phyloP scores from a whole-genome alignment of 2,797 vertebrate species.

The Acanthiza pusilla region DNA sequence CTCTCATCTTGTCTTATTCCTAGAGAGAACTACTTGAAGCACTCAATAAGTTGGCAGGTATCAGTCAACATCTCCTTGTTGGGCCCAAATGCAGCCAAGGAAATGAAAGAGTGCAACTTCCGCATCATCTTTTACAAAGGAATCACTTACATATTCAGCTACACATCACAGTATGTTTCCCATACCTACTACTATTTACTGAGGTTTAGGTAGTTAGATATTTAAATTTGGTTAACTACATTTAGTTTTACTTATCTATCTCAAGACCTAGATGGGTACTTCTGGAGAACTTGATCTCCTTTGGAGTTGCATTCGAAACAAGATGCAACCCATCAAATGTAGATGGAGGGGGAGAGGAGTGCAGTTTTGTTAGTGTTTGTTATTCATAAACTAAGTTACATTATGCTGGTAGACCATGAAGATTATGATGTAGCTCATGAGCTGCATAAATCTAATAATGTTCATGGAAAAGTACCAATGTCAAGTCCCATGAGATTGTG shows the following conservation, averaged over 20 bases:
- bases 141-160: not conserved
- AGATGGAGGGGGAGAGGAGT: not conserved
- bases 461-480: not conserved
- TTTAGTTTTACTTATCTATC: not conserved
- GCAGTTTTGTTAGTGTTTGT: not conserved
- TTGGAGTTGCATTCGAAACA: not conserved
- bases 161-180: not conserved
- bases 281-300: not conserved
- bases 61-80: not conserved
- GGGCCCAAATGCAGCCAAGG: not conserved
- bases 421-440: not conserved
- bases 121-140: not conserved
- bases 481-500: not conserved
- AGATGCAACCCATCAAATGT: not conserved
- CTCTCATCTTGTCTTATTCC: not conserved
- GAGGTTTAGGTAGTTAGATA: not conserved
- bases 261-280: not conserved
- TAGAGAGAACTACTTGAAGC: not conserved
- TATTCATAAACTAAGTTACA: not conserved
- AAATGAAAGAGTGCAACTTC: not conserved
- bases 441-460: not conserved
- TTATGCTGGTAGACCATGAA: not conserved
- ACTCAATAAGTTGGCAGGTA: fast-evolving
- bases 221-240: not conserved
- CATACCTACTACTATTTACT: not conserved